Base-by-base conservation (phyloP, 2,797 vertebrate species). In the Scolopax rusticola region DNA sequence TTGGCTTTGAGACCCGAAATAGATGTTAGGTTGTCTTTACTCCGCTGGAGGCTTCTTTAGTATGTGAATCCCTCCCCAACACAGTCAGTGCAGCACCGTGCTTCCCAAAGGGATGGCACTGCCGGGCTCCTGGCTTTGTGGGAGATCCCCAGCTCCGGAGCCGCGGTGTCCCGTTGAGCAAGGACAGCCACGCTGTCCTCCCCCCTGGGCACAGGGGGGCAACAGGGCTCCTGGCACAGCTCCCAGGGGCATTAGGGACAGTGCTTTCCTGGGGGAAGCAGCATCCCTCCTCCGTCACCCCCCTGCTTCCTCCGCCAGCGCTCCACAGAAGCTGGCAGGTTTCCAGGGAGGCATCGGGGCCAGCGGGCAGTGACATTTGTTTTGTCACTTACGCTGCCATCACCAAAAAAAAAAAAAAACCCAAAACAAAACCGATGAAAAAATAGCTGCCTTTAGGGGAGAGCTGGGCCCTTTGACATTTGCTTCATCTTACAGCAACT, bases 1-100 rank as follows among this genome's bases (percentile, higher is more conserved):
- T 89, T 94, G 84, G 88, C 93, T 97, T 63, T 54, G 60, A 91
- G 80, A 87, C 92, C 81, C 74, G 53, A 83, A 96, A 78, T 68
- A 96, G 93, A 60, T 27, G 30, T 94, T 45, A 32, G 87, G 54
- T 78, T 93, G 67, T 61, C 85, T 88, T 73, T 82, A 65, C 73
- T 86, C 60, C 0, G 1, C 89, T 50, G 79, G 84, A 82, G 80
- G 90, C 92, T 96, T 70, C 67, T 94, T 94, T 83, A 93, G 57
- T 45, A 87, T 92, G 96, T 57, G 93, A 97, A 97, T 95, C 93
- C 85, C 73, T 90, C 74, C 85, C 80, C 57, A 81, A 0, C 20
- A 5, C 1, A 1, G 75, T 45, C 1, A 0, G 82, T 67, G 80
- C 64, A 51, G 86, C 56, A 18, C 16, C 0, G 3, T 38, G 81